Evolutionary conservation across 2,113 vertebrate species (phyloP), one percentile per base, ranked within the genome.

Genomic region (Chaenogobius annularis): DNA sequence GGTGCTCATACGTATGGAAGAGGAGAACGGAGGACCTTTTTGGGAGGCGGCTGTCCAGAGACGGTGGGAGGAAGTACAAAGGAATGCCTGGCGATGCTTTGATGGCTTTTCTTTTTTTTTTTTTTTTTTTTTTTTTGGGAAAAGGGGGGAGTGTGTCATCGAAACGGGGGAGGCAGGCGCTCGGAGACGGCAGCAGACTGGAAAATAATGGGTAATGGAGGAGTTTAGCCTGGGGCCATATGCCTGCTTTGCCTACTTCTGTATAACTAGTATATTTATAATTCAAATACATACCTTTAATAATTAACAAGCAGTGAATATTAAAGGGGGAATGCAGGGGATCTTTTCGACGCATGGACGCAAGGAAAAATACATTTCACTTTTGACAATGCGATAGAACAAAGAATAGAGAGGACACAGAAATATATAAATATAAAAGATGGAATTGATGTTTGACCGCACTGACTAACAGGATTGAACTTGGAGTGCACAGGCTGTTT

Each of bases 181-280:
- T 95, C 93, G 95, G 95, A 96, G 95, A 96, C 95, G 94, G 95
- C 95, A 93, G 95, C 95, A 96, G 95, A 92, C 96, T 96, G 96
- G 92, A 95, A 96, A 96, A 97, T 98, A 98, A 97, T 97, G 96
- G 96, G 95, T 98, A 99, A 98, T 97, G 96, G 96, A 98, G 95
- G 96, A 95, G 95, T 96, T 96, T 98, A 96, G 97, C 97, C 97
- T 83, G 88, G 90, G 97, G 97, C 96, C 94, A 95, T 96, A 94
- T 96, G 95, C 94, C 96, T 99, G 96, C 96, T 99, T 98, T 98
- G 96, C 97, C 97, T 99, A 98, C 96, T 98, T 96, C 96, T 97
- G 97, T 97, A 97, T 98, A 99, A 98, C 97, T 98, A 98, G 97
- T 98, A 99, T 98, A 99, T 99, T 98, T 98, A 98, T 99, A 98